These are phyloP conservation scores for Ectropis crepuscularia DNA, from an alignment of 2,888 invertebrate genomes.

Conservation along the genomic window DNA sequence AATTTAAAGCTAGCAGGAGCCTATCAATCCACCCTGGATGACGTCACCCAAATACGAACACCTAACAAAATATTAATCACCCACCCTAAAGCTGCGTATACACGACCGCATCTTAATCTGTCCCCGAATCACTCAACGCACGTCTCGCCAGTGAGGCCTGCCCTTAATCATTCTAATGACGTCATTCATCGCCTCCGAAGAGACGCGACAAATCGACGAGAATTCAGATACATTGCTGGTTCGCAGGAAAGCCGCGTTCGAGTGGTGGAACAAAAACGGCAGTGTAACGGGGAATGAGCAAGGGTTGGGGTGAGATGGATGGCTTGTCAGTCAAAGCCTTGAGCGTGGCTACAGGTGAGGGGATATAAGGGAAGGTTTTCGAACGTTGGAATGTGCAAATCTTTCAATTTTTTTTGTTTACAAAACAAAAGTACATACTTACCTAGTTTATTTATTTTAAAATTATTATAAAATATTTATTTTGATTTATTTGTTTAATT, in stretches of 20 bases:
- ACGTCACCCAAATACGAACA: constrained; percentile 25
- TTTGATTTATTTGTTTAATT: too few relatives aligned
- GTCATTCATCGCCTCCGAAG: constrained; percentile 75
- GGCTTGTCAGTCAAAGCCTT: constrained; percentile 71
- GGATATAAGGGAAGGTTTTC: constrained; percentile 51
- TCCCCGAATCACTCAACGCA: constrained; percentile 70
- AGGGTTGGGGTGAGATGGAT: constrained; percentile 50
- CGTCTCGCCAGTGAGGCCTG: constrained; percentile 74
- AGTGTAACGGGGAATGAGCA: constrained; percentile 46
- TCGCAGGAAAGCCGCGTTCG: constrained; percentile 4
- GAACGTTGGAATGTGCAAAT: constrained; percentile 6
- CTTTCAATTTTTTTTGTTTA: background rate
- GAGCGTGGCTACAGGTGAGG: constrained; percentile 65
- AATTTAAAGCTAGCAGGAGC: background rate
- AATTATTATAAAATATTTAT: too few relatives aligned
- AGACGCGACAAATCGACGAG: constrained; percentile 31
- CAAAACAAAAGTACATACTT: constrained; percentile 1
- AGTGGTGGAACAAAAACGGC: constrained; percentile 36
- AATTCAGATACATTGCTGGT: constrained; percentile 47
- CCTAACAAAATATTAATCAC: constrained; percentile 42
- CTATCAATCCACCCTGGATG: constrained; percentile 14
- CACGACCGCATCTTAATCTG: constrained; percentile 58
- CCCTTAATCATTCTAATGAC: constrained; percentile 78
- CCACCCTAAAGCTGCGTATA: constrained; percentile 42
- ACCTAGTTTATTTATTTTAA: too few relatives aligned